These are phyloP conservation scores for Ceriagrion tenellum DNA, from an alignment of 2,888 invertebrate species.

Conservation along the genomic window DNA sequence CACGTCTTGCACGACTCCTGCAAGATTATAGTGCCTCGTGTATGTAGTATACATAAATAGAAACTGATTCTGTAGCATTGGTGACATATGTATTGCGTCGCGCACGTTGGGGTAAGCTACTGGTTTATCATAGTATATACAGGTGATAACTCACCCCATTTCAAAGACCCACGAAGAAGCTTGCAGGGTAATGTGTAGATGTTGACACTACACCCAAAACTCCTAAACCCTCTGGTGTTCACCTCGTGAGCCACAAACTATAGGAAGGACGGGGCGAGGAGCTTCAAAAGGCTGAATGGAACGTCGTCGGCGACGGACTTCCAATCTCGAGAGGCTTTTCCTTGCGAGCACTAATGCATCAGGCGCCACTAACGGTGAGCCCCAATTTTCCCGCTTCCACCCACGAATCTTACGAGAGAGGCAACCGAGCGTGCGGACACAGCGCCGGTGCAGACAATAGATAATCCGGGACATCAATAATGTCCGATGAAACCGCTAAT, in stretches of 20 bases:
- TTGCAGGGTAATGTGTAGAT: too few species aligned
- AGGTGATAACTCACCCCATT: too few species aligned
- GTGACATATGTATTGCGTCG: too few species aligned
- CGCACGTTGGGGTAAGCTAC: too few species aligned
- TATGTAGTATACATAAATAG: too few species aligned
- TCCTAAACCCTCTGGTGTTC: not conserved
- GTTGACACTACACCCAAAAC: not conserved
- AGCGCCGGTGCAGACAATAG: not conserved
- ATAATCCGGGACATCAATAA: constrained; percentile 13
- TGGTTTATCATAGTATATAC: too few species aligned
- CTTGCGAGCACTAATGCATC: constrained; percentile 26
- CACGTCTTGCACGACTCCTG: too few species aligned
- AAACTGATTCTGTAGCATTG: too few species aligned
- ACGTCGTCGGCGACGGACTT: not conserved
- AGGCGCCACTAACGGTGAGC: constrained; percentile 52
- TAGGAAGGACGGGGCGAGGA: not conserved
- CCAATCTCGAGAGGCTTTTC: not conserved
- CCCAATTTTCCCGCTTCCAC: not conserved
- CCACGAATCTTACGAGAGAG: not conserved
- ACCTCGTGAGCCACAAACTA: not conserved
- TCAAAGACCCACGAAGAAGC: too few species aligned
- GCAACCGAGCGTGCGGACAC: not conserved
- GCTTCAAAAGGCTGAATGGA: not conserved
- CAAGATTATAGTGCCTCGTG: too few species aligned
- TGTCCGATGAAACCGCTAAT: not conserved